A percentile compares a stretch with the other conserved stretches of the same genome.
These are phyloP conservation scores for Lophochroa leadbeateri DNA, from an alignment of 2,113 vertebrate species.

Conservation along the genomic window DNA sequence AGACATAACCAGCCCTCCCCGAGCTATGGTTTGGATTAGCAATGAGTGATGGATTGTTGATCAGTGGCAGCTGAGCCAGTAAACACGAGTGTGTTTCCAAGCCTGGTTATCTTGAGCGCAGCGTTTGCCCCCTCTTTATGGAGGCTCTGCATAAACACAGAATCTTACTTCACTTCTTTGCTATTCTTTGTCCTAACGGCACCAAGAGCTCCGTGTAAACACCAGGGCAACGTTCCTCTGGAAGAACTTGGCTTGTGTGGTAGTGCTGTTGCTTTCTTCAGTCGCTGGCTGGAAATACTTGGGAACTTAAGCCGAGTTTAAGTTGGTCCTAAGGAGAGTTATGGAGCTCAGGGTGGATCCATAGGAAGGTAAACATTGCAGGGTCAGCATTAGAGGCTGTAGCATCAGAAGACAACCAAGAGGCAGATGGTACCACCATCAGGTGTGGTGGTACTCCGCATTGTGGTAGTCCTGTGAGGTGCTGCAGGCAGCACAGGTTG, in stretches of 20 bases:
- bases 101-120: neutral
- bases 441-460: accelerated
- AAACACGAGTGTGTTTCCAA: neutral
- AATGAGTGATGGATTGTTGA: neutral
- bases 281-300: neutral
- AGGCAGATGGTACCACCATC: no score
- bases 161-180: conserved; percentile 16
- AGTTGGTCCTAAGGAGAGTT: neutral
- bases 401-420: neutral
- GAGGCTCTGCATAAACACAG: neutral
- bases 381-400: neutral
- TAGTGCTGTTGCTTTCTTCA: neutral
- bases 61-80: neutral
- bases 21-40: neutral
- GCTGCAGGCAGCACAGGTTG: neutral
- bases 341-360: neutral
- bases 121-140: neutral
- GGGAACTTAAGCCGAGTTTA: neutral
- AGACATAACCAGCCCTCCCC: neutral
- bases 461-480: neutral
- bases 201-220: neutral
- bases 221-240: neutral
- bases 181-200: neutral
- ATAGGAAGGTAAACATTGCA: accelerated
- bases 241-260: neutral